Evolutionary conservation across 2,113 vertebrate genomes (phyloP), one percentile per base, ranked within the genome.

Genomic region (Urocitellus parryii): DNA sequence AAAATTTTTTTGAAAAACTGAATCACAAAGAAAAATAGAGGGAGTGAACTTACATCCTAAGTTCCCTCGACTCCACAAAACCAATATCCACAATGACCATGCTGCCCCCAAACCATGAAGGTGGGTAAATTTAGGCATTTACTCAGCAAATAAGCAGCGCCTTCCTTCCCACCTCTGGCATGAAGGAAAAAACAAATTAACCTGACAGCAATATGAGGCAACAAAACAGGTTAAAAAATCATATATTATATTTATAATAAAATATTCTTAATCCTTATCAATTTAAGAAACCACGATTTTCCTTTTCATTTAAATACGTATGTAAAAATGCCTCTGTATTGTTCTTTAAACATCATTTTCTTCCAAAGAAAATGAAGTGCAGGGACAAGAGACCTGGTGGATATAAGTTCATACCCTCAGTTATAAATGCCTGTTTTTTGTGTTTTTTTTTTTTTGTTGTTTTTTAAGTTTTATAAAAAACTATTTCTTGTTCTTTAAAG

Each of bases 401-500:
- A 98, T 98, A 98, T 97, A 98, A 98, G 98, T 98, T 98, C 97
- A 98, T 97, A 97, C 98, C 98, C 98, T 98, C 98, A 73, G 95
- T 98, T 98, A 98, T 95, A 98, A 98, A 98, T 96, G 97, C 98
- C 89, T 98, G 96, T 86, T 80, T 96, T 96, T 95, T 98, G 96
- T 80, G 95, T 95, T 95, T 45, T 9, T 45, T 45, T 96, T 96
- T 97, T 97, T 98, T 97, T 97, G 95, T 97, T 91, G 45, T n/a
- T 96, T 98, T 98, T 97, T 84, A 81, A 68, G 58, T 96, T 98
- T 98, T 98, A 98, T 99, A 98, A 98, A 99, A 99, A 99, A 99
- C 98, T 99, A 99, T 98, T 98, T 99, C 97, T 98, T 97, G 96
- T 98, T 98, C 98, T 98, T 99, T 98, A 98, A 99, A 98, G 98